phyloP scores from a whole-genome alignment of 92 coral and sea anemone species.

The Virgularia gustaviana region DNA sequence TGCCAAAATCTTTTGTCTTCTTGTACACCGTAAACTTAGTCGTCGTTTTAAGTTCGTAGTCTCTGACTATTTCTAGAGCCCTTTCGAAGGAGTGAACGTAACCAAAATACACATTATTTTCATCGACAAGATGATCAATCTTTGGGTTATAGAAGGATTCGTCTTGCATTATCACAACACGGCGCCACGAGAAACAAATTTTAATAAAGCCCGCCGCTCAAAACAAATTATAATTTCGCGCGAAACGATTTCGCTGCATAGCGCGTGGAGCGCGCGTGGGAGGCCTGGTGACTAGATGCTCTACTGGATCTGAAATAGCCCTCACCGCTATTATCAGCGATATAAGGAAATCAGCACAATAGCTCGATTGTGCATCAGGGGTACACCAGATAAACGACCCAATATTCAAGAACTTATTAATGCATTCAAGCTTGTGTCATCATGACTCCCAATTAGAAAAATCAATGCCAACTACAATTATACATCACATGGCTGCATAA shows the following conservation, averaged over 20 bases:
- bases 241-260: too few relatives aligned
- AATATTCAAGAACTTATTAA: not conserved
- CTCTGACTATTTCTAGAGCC: slow-evolving; percentile 2
- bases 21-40: slow-evolving; percentile 15
- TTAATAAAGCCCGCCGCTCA: too few relatives aligned
- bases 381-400: not conserved
- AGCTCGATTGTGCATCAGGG: not conserved
- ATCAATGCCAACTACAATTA: too few relatives aligned
- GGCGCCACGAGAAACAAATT: too few relatives aligned
- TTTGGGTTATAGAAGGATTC: too few relatives aligned
- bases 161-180: too few relatives aligned
- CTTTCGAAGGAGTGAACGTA: slow-evolving; percentile 3
- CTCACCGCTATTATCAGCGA: not conserved
- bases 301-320: too few relatives aligned
- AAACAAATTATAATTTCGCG: too few relatives aligned
- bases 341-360: not conserved
- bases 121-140: not conserved
- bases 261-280: too few relatives aligned
- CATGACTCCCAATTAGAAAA: too few relatives aligned
- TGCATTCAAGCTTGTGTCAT: not conserved
- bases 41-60: slow-evolving; percentile 10
- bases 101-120: slow-evolving; percentile 5
- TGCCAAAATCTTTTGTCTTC: slow-evolving; percentile 21
- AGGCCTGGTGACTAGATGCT: too few relatives aligned
- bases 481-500: too few relatives aligned